Percentiles rank a stretch among this genome's conserved stretches.
These are phyloP conservation scores for Lasaia peninsularis DNA, from an alignment of 1,140 invertebrate species.

Conservation along the genomic window DNA sequence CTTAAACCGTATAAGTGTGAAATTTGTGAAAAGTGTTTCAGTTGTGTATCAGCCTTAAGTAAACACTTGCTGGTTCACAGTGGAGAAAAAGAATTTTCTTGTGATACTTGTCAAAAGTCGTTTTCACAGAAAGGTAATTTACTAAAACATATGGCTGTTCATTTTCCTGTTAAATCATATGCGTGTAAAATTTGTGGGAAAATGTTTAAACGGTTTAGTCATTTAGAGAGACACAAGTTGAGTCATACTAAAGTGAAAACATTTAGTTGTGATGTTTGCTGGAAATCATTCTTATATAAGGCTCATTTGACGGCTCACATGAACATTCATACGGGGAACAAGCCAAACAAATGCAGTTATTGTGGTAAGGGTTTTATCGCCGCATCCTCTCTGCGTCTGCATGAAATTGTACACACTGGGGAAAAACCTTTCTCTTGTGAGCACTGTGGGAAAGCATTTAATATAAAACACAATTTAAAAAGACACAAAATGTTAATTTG, in stretches of 20 bases:
- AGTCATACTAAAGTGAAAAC: slow-evolving; percentile 1
- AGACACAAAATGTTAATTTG: neutral
- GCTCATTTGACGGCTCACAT: slow-evolving; percentile 6
- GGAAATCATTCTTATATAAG: neutral
- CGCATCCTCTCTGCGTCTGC: neutral
- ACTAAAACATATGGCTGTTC: neutral
- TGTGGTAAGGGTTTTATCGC: neutral
- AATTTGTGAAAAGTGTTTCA: neutral
- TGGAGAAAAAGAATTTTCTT: neutral
- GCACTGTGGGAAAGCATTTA: neutral
- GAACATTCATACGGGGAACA: slow-evolving; percentile 12
- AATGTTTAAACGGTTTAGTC: neutral
- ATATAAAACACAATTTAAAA: neutral
- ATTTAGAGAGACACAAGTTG: neutral
- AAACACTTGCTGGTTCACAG: neutral
- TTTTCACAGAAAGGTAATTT: neutral
- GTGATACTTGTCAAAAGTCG: neutral
- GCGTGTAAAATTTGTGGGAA: neutral
- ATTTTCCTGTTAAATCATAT: neutral
- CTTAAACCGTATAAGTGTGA: neutral
- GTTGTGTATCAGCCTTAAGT: neutral
- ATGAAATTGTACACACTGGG: neutral
- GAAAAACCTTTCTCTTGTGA: slow-evolving; percentile 8
- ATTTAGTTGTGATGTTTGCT: slow-evolving; percentile 4
- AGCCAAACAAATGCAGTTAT: slow-evolving; percentile 5